phyloP scores from a whole-genome alignment of 2,888 invertebrate species.

The Dusona sp. region DNA sequence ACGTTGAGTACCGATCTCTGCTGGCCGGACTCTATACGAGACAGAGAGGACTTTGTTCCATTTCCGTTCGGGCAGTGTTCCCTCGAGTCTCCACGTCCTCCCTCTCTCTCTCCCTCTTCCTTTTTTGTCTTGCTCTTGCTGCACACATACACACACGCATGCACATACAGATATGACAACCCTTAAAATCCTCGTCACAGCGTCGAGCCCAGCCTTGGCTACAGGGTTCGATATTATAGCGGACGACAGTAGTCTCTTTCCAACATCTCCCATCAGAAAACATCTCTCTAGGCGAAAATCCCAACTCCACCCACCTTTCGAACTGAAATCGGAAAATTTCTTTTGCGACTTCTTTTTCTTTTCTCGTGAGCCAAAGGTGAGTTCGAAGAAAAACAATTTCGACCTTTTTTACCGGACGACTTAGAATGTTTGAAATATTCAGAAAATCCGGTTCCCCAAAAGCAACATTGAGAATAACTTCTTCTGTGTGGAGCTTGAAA shows the following conservation, averaged over 20 bases:
- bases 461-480: not conserved
- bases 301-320: not conserved
- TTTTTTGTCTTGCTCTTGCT: constrained; percentile 14
- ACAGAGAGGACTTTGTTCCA: constrained; percentile 51
- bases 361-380: not conserved
- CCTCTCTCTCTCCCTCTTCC: not conserved
- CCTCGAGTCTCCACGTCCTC: constrained; percentile 43
- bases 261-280: constrained; percentile 49
- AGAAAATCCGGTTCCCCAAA: not conserved
- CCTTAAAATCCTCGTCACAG: constrained; percentile 50
- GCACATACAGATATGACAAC: constrained; percentile 29
- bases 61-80: constrained; percentile 60
- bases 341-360: not conserved
- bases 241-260: constrained; percentile 40
- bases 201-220: constrained; percentile 22
- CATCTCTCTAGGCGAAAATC: constrained; percentile 31
- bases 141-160: constrained; percentile 13
- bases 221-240: constrained; percentile 55
- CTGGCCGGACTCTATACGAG: constrained; percentile 43
- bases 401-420: not conserved
- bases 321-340: constrained; percentile 4
- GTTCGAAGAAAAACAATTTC: not conserved
- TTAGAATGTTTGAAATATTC: not conserved
- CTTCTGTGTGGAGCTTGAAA: not conserved
- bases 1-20: constrained; percentile 58